Base-by-base conservation (phyloP, 1,140 invertebrate genomes). In the Solen grandis region DNA sequence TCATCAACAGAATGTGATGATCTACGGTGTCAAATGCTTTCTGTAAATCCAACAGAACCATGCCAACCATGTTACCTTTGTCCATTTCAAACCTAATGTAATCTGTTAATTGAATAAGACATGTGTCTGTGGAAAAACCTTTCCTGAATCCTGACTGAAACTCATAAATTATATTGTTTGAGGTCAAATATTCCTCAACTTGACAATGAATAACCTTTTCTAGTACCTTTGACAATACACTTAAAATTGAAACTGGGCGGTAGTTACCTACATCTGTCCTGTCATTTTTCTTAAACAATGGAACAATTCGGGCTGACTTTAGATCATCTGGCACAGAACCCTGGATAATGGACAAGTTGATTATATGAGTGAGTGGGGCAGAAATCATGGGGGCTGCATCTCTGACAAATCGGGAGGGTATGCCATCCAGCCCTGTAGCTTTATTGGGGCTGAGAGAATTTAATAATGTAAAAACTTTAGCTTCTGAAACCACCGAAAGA, bases 261-360 rank as follows among this genome's bases (percentile, higher is more conserved):
- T 59, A 57, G 54, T 36, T 72, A 3, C 38, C 65, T 14, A 68
- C 65, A 22, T 16, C 35, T 13, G 38, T n/a, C 41, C 57, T 60
- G 41, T 60, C 55, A 60, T 29, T 60, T 36, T 41, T 59, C 41
- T 46, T 60, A 41, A 41, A 57, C 5, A 70, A 22, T 8, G 68
- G 52, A n/a, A 70, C 29, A 35, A 70, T 54, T 22, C 50, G 4
- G 13, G 46, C 46, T 4, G 69, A 27, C 35, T 73, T 73, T 2
- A 60, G 36, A 46, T 73, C 73, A 50, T 65, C 59, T 29, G 27
- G 73, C 4, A 63, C 41, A 8, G 36, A 22, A 54, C 73, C 73
- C 33, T 76, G 73, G 5, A 65, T 65, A 13, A 76, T n/a, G 35
- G 59, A 76, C 19, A 76, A 50, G 27, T 76, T 76, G 8, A 65